Conservation (phyloP, 2,888 invertebrate species). For the Drosophila mettleri region DNA sequence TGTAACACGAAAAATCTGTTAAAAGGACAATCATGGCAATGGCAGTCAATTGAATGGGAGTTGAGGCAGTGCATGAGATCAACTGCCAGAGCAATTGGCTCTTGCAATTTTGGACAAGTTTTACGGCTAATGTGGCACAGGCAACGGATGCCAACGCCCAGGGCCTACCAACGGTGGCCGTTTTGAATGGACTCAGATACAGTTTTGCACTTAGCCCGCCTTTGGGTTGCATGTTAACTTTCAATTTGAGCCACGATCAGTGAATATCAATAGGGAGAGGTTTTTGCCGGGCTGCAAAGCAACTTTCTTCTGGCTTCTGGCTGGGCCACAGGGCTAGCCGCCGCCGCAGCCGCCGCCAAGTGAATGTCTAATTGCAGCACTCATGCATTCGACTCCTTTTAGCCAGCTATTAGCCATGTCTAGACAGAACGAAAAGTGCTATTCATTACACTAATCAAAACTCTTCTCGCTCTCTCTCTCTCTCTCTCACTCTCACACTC, state of each 20-base stretch:
- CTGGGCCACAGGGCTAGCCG: constrained; percentile 41
- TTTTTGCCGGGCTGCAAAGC: neutral
- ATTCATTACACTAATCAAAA: constrained; percentile 12
- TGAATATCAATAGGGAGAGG: constrained; percentile 16
- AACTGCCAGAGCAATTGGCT: constrained; percentile 45
- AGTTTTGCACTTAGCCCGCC: constrained; percentile 10
- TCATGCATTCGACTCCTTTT: constrained; percentile 7
- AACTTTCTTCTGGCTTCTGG: constrained; percentile 59
- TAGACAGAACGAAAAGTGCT: constrained; percentile 49
- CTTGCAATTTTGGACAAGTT: constrained; percentile 24
- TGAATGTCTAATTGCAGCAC: constrained; percentile 69
- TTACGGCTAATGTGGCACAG: constrained; percentile 59
- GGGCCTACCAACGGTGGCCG: constrained; percentile 30
- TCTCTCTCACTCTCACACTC: neutral
- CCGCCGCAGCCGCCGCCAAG: constrained; percentile 40
- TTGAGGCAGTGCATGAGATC: constrained; percentile 21
- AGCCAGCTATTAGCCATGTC: constrained; percentile 46
- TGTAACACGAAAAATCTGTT: constrained; percentile 63
- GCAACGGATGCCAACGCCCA: constrained; percentile 27
- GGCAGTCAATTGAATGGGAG: constrained; percentile 66
- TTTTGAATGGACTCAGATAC: constrained; percentile 4
- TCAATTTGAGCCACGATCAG: constrained; percentile 65
- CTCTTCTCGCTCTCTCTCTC: neutral
- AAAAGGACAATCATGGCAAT: constrained; percentile 70
- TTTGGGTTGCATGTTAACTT: constrained; percentile 71